A percentile compares a stretch with the other conserved stretches of the same genome.
Evolutionary conservation across 2,113 vertebrate species (phyloP).

Genomic region (Ictidomys tridecemlineatus): DNA sequence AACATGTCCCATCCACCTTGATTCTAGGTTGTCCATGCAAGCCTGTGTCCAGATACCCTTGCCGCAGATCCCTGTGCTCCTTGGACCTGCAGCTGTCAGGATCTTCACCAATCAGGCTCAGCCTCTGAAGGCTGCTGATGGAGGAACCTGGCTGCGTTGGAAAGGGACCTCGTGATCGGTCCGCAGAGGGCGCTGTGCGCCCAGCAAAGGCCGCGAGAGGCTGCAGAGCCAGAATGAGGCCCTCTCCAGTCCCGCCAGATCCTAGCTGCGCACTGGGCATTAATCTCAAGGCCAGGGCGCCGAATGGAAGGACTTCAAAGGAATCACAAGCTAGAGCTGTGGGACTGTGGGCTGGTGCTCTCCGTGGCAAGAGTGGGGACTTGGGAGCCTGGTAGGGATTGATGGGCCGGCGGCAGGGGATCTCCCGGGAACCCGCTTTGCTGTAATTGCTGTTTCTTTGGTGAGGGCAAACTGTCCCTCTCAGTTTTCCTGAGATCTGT

Average conservation of each 20-base stretch:
- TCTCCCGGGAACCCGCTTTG: background rate
- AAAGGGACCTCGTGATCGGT: background rate
- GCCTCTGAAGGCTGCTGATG: fast-evolving
- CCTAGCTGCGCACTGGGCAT: background rate
- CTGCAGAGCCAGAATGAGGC: background rate
- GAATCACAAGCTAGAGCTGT: background rate
- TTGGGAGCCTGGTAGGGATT: background rate
- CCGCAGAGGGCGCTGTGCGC: slow-evolving; percentile 87
- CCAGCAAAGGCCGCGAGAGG: background rate
- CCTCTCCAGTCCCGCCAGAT: fast-evolving
- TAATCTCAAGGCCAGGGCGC: fast-evolving
- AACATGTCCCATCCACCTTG: background rate
- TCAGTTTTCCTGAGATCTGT: background rate
- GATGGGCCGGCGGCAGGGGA: background rate
- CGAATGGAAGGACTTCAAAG: fast-evolving
- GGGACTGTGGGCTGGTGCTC: background rate
- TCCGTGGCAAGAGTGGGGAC: background rate
- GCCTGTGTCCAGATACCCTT: background rate
- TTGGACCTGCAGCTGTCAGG: background rate
- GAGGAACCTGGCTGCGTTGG: too few species aligned
- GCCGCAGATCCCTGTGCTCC: background rate
- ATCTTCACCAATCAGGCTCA: fast-evolving
- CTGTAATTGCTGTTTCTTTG: background rate
- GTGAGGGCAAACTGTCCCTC: background rate
- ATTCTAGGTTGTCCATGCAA: background rate